These are phyloP conservation scores for Peromyscus polionotus DNA, from an alignment of 2,113 vertebrate species.

Conservation along the genomic window DNA sequence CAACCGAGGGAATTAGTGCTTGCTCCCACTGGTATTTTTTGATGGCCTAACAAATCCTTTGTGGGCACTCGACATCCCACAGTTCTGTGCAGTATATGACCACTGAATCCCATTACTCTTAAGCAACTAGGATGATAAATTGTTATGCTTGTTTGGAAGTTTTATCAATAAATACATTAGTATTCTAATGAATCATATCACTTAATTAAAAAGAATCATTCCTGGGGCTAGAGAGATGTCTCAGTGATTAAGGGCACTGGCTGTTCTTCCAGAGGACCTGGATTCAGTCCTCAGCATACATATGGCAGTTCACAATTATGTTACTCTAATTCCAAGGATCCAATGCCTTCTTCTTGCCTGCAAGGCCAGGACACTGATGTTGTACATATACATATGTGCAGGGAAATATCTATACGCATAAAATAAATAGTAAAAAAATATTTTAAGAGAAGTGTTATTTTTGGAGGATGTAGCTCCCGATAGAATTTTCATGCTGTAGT, in stretches of 20 bases:
- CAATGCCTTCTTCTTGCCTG: not conserved
- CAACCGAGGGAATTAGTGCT: constrained; percentile 84
- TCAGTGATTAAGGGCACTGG: not conserved
- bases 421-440: not conserved
- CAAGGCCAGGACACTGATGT: not conserved
- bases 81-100: constrained; percentile 73
- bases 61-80: constrained; percentile 75
- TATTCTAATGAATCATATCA: constrained; percentile 83
- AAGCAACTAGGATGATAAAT: constrained; percentile 72
- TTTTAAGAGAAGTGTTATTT: not conserved
- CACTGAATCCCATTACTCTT: constrained; percentile 83
- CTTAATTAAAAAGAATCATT: constrained; percentile 82
- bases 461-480: not conserved
- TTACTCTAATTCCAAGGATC: not conserved
- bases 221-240: not conserved
- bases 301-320: not conserved
- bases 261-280: not conserved
- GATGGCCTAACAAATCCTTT: constrained; percentile 85
- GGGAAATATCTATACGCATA: not conserved
- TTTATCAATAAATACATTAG: constrained; percentile 76
- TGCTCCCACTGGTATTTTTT: constrained; percentile 78
- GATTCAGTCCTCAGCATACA: not conserved
- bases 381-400: not conserved
- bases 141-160: constrained; percentile 75
- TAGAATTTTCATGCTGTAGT: not conserved